phyloP scores from a whole-genome alignment of 2,797 vertebrate species.

The Chrysocyon brachyurus region DNA sequence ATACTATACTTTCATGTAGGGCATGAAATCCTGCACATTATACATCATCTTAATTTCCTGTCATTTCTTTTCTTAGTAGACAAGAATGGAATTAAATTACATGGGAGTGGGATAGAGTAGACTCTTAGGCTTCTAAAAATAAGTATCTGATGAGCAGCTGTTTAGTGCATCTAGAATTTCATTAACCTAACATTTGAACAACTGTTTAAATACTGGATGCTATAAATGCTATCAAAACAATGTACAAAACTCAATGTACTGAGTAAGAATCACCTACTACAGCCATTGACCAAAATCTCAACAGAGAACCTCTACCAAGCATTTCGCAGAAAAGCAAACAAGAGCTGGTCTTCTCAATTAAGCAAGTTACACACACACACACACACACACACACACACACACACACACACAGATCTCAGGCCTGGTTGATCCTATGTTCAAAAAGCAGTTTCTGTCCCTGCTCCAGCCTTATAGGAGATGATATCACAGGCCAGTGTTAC shows the following conservation, averaged over 20 bases:
- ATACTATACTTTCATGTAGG: not conserved
- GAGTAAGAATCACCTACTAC: not conserved
- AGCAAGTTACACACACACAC: not conserved
- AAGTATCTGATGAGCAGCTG: not conserved
- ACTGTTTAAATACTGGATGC: not conserved
- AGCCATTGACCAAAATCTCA: constrained; percentile 26
- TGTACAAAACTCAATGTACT: not conserved
- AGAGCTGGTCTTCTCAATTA: not conserved
- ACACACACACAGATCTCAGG: not conserved
- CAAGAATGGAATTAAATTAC: not conserved
- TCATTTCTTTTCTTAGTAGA: constrained; percentile 12
- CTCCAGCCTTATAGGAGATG: not conserved
- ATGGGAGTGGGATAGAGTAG: not conserved
- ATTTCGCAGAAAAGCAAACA: not conserved
- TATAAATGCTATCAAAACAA: constrained; percentile 21
- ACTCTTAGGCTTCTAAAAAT: constrained; percentile 9
- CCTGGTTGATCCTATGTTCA: not conserved
- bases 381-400: too few species aligned
- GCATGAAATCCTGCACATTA: not conserved
- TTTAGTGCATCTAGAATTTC: not conserved
- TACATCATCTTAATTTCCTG: not conserved
- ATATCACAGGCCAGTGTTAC: not conserved
- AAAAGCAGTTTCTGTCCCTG: not conserved
- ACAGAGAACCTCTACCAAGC: not conserved
- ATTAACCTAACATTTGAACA: not conserved